Evolutionary conservation across 2,888 invertebrate species (phyloP).

Genomic region (Monochamus alternatus): DNA sequence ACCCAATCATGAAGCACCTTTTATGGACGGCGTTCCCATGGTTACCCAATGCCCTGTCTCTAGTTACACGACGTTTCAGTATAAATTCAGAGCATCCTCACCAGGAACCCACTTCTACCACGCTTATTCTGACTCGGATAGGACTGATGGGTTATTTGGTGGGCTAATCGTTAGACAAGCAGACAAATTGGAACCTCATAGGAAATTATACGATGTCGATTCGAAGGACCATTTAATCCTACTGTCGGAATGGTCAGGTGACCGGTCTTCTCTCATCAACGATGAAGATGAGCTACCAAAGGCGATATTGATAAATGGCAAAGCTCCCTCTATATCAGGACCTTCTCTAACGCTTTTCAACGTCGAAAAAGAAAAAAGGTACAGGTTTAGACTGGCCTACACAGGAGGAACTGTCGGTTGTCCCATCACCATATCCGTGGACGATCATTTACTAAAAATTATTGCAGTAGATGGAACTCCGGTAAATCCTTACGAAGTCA

Average conservation of each 20-base stretch:
- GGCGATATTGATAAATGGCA: conserved; percentile 78
- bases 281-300: conserved; percentile 70
- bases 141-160: conserved; percentile 81
- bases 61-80: conserved; percentile 80
- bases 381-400: conserved; percentile 80
- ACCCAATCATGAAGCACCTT: conserved; percentile 78
- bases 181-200: conserved; percentile 75
- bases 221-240: conserved; percentile 80
- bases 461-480: conserved; percentile 83
- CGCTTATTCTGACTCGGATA: conserved; percentile 80
- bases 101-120: conserved; percentile 85
- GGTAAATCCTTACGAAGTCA: conserved; percentile 75
- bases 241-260: conserved; percentile 78
- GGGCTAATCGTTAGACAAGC: conserved; percentile 81
- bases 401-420: conserved; percentile 80
- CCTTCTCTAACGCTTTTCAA: conserved; percentile 68
- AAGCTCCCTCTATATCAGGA: conserved; percentile 70
- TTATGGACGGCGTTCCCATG: conserved; percentile 85
- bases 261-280: conserved; percentile 69
- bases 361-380: conserved; percentile 76
- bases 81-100: conserved; percentile 79
- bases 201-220: conserved; percentile 81
- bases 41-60: conserved; percentile 84
- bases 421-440: conserved; percentile 78
- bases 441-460: conserved; percentile 77